These are phyloP conservation scores for Pygocentrus nattereri DNA, from an alignment of 2,797 vertebrate species.

Conservation along the genomic window DNA sequence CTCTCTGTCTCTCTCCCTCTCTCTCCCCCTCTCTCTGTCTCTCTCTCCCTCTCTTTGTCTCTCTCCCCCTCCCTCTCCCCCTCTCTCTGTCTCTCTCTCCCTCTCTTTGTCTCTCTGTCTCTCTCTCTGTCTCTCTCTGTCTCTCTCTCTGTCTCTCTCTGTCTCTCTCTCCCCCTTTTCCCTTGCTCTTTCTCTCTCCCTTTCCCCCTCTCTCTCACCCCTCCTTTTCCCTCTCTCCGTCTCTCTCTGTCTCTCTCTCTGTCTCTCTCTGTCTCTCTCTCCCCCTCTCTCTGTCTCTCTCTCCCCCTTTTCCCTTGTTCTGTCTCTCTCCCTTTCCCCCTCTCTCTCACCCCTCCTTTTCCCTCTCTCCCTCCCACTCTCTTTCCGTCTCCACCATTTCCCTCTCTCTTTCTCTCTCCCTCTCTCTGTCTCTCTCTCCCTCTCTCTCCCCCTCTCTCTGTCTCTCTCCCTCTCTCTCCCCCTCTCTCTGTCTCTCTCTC, in stretches of 20 bases:
- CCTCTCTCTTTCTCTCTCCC: slow-evolving; percentile 4
- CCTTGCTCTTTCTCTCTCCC: slow-evolving; percentile 21
- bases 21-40: slow-evolving; percentile 7
- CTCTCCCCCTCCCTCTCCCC: too few relatives aligned
- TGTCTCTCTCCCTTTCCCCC: too few relatives aligned
- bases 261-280: slow-evolving; percentile 14
- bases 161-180: too few relatives aligned
- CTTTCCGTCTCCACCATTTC: neutral
- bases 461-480: too few relatives aligned
- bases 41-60: too few relatives aligned
- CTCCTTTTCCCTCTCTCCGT: slow-evolving; percentile 7
- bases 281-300: slow-evolving; percentile 22
- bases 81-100: too few relatives aligned
- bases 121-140: too few relatives aligned
- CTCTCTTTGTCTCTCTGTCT: too few relatives aligned
- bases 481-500: too few relatives aligned
- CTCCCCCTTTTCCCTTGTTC: neutral
- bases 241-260: slow-evolving; percentile 11
- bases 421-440: neutral
- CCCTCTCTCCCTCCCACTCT: too few relatives aligned
- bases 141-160: too few relatives aligned
- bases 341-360: slow-evolving; percentile 2
- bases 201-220: slow-evolving; percentile 15
- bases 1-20: neutral
- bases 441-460: slow-evolving; percentile 45